Percentiles rank a stretch among this genome's conserved stretches.
phyloP scores from a whole-genome alignment of 1,140 invertebrate species.

The Pogonomyrmex barbatus region DNA sequence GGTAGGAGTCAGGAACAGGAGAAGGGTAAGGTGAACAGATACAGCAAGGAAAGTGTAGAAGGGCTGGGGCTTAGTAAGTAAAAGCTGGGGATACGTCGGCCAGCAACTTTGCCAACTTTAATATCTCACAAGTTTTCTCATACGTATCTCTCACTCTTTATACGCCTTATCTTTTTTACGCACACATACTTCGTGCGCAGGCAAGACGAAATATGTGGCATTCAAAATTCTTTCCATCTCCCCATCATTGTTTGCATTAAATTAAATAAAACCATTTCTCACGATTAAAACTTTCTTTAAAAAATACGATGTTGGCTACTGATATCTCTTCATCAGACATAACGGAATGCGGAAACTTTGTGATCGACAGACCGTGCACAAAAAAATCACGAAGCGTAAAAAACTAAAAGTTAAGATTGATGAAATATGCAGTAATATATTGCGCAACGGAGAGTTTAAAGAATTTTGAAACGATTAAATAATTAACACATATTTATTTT shows the following conservation, averaged over 20 bases:
- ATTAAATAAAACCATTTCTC: not conserved
- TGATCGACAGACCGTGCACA: not conserved
- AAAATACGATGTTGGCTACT: conserved; percentile 3
- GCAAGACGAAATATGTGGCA: not conserved
- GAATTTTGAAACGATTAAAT: not conserved
- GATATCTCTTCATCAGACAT: not conserved
- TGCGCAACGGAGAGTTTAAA: not conserved
- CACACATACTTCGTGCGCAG: not conserved
- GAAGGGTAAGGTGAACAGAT: conserved; percentile 48
- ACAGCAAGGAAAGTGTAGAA: conserved; percentile 49
- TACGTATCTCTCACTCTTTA: conserved; percentile 41
- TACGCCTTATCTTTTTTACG: conserved; percentile 2
- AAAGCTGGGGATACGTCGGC: conserved; percentile 61
- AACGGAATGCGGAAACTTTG: conserved; percentile 31
- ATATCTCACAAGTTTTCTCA: conserved; percentile 69
- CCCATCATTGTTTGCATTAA: not conserved
- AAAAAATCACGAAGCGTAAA: conserved; percentile 17
- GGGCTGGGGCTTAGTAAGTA: conserved; percentile 24
- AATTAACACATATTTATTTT: not conserved
- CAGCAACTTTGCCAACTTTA: conserved; percentile 68
- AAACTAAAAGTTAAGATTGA: conserved; percentile 40
- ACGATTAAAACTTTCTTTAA: conserved; percentile 36
- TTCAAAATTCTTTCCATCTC: no score
- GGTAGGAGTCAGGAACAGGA: conserved; percentile 30
- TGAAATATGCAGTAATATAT: not conserved